Percentiles rank a stretch among this genome's conserved stretches.
These are phyloP conservation scores for Nomada fabriciana DNA, from an alignment of 2,888 invertebrate genomes.

Conservation along the genomic window DNA sequence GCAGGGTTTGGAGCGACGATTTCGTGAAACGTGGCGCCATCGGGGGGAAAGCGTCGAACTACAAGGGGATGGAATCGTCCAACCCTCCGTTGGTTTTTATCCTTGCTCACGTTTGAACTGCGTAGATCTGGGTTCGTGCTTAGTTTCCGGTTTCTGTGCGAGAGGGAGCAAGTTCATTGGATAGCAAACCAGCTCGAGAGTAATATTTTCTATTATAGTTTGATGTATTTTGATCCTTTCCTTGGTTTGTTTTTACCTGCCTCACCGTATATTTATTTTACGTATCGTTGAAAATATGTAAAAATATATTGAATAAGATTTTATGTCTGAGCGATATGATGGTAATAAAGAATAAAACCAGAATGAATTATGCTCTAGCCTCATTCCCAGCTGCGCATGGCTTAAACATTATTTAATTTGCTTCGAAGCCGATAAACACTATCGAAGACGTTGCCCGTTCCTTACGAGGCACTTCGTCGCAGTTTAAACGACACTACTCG, in stretches of 20 bases:
- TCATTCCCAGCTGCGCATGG: not conserved
- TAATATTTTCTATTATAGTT: not conserved
- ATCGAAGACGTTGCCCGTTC: conserved; percentile 11
- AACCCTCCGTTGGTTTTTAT: conserved; percentile 51
- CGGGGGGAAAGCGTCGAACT: conserved; percentile 52
- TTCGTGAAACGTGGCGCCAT: conserved; percentile 64
- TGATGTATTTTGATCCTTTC: not conserved
- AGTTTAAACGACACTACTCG: conserved; percentile 35
- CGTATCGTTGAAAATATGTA: no score
- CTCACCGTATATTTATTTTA: not conserved
- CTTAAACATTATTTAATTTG: not conserved
- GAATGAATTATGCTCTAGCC: not conserved
- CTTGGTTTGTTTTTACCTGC: no score
- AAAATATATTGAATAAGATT: not conserved
- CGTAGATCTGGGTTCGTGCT: conserved; percentile 6
- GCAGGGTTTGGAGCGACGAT: not conserved
- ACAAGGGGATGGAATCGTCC: conserved; percentile 28
- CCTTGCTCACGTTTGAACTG: conserved; percentile 15
- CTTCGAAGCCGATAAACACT: conserved; percentile 44
- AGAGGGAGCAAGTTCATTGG: conserved; percentile 58
- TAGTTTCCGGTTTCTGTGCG: conserved; percentile 15
- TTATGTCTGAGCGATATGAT: no score
- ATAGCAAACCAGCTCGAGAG: not conserved
- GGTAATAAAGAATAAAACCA: no score
- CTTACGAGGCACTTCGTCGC: conserved; percentile 31